Conservation (phyloP, 1,140 invertebrate genomes). For the Trypoxylus dichotomus region DNA sequence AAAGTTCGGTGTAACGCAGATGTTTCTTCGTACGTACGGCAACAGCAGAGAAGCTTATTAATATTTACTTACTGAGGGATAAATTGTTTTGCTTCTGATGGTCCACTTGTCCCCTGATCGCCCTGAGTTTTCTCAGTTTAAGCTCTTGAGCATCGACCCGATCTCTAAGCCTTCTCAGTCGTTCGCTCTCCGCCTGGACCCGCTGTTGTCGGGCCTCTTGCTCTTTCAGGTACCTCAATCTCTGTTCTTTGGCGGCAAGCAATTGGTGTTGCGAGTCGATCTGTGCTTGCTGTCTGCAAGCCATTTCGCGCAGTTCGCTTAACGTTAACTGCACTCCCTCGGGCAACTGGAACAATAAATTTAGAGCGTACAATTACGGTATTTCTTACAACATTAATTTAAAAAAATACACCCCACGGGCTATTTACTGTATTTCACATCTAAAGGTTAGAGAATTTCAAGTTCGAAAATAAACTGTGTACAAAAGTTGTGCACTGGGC, state of each 20-base stretch:
- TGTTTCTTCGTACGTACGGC: too few relatives aligned
- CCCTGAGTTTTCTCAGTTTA: slow-evolving; percentile 86
- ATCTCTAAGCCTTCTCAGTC: slow-evolving; percentile 82
- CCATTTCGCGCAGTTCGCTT: slow-evolving; percentile 94
- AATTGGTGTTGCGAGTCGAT: slow-evolving; percentile 91
- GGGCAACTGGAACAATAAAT: slow-evolving; percentile 69
- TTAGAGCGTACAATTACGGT: neutral
- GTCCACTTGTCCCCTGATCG: slow-evolving; percentile 89
- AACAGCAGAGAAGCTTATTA: neutral
- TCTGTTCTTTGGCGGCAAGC: slow-evolving; percentile 88
- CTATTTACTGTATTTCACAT: too few relatives aligned
- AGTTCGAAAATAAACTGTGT: too few relatives aligned
- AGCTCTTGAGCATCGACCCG: slow-evolving; percentile 92
- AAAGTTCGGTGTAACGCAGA: too few relatives aligned
- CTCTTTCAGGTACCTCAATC: slow-evolving; percentile 91
- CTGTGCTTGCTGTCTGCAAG: slow-evolving; percentile 91
- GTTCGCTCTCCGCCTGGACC: slow-evolving; percentile 84
- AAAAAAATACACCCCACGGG: too few relatives aligned
- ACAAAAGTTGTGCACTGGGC: too few relatives aligned
- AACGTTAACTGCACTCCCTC: slow-evolving; percentile 85
- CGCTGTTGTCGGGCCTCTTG: slow-evolving; percentile 83
- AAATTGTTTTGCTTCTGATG: slow-evolving; percentile 88
- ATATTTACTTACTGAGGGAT: slow-evolving; percentile 80
- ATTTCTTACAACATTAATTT: neutral
- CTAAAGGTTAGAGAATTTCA: too few relatives aligned